A percentile compares a stretch with the other conserved stretches of the same genome.
Evolutionary conservation across 2,113 vertebrate genomes (phyloP).

Genomic region (Zosterops borbonicus): DNA sequence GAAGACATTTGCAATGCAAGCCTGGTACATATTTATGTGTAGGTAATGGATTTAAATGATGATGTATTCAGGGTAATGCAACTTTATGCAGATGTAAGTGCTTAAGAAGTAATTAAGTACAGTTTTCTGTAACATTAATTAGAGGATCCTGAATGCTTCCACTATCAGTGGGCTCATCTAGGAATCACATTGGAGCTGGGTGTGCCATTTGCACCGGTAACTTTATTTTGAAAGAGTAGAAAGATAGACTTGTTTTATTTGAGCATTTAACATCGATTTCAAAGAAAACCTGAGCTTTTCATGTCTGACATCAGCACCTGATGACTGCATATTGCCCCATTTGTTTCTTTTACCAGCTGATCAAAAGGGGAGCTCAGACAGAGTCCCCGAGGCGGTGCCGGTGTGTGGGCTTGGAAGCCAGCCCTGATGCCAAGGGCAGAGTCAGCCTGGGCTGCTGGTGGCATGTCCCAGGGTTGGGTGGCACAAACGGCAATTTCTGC

Average conservation of each 20-base stretch:
- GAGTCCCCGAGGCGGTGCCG: background rate
- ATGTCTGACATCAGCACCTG: background rate
- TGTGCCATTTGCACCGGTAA: background rate
- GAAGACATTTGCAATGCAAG: slow-evolving; percentile 13
- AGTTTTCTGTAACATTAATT: background rate
- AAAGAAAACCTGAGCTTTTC: background rate
- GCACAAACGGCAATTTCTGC: background rate
- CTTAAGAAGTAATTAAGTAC: slow-evolving; percentile 28
- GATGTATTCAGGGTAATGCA: background rate
- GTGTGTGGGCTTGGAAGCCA: background rate
- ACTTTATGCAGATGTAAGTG: slow-evolving; percentile 15
- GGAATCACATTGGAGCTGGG: background rate
- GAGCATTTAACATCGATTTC: background rate
- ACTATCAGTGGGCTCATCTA: background rate
- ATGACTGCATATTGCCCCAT: background rate
- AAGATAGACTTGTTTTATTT: background rate
- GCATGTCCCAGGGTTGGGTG: background rate
- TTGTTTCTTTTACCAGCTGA: background rate
- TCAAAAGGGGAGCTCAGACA: background rate
- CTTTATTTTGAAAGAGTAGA: background rate
- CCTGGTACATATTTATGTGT: background rate
- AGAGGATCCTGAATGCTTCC: background rate
- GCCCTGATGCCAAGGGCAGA: background rate
- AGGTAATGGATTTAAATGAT: slow-evolving; percentile 11
- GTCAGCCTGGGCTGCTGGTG: background rate